These are phyloP conservation scores for Plotosus lineatus DNA, from an alignment of 2,113 vertebrate species.

Conservation along the genomic window DNA sequence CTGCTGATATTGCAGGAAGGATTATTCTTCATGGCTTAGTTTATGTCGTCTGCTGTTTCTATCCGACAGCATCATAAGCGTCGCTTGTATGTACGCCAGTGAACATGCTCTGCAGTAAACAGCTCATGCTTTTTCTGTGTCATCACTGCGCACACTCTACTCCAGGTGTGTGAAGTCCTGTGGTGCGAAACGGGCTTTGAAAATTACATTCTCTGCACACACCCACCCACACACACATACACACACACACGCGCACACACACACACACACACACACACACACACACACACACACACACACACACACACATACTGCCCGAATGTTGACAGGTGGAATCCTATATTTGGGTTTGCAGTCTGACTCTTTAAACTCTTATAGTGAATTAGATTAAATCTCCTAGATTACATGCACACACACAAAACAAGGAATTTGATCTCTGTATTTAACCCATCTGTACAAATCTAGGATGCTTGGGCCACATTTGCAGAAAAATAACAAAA, in stretches of 20 bases:
- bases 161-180: neutral
- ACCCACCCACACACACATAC: too few species aligned
- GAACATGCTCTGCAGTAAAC: conserved; percentile 4
- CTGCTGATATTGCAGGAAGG: neutral
- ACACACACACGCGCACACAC: neutral
- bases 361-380: neutral
- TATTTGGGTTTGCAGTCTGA: neutral
- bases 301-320: neutral
- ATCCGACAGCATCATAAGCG: neutral
- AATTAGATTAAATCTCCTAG: too few species aligned
- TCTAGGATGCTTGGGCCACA: too few species aligned
- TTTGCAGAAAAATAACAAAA: too few species aligned
- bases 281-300: neutral
- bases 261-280: neutral
- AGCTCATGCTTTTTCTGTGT: conserved; percentile 10
- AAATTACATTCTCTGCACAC: neutral
- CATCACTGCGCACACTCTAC: neutral
- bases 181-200: neutral
- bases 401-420: too few species aligned
- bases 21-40: neutral
- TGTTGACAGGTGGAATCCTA: neutral
- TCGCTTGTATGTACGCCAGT: neutral
- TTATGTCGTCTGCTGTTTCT: neutral
- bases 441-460: too few species aligned
- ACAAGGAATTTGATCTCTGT: too few species aligned